Percentiles rank a stretch among this genome's conserved stretches.
phyloP scores from a whole-genome alignment of 2,888 invertebrate genomes.

The Pemphredon lugubris region DNA sequence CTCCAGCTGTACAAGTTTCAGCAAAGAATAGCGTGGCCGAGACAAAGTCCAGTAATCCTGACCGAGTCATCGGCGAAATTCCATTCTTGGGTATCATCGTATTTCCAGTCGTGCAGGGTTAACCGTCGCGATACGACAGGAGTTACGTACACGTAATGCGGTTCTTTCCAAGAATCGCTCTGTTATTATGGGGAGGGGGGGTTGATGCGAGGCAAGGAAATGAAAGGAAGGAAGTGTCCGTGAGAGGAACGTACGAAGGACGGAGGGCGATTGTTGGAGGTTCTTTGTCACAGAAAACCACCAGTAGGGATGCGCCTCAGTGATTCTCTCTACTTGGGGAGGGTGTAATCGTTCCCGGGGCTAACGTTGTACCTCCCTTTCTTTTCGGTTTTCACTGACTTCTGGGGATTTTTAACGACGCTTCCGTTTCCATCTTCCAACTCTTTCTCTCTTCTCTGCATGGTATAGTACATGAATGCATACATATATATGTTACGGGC shows the following conservation, averaged over 20 bases:
- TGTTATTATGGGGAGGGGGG: slow-evolving; percentile 37
- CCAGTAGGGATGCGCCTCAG: slow-evolving; percentile 13
- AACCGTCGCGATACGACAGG: neutral
- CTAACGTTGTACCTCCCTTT: neutral
- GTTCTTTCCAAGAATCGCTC: slow-evolving; percentile 24
- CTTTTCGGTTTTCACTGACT: neutral
- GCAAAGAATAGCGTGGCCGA: too few species aligned
- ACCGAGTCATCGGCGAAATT: too few species aligned
- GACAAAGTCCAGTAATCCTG: too few species aligned
- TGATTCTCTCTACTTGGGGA: slow-evolving; percentile 36
- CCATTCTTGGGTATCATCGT: too few species aligned
- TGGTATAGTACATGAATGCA: too few species aligned
- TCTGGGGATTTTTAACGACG: neutral
- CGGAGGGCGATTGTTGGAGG: slow-evolving; percentile 1
- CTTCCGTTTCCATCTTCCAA: too few species aligned
- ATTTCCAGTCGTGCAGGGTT: too few species aligned
- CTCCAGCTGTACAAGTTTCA: too few species aligned
- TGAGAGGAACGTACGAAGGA: neutral
- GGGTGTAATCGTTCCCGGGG: slow-evolving; percentile 36
- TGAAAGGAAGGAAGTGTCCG: slow-evolving; percentile 35
- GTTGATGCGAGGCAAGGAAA: slow-evolving; percentile 20
- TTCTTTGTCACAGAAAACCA: slow-evolving; percentile 39
- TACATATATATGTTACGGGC: too few species aligned
- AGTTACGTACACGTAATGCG: slow-evolving; percentile 12
- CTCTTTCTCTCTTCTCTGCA: too few species aligned